A percentile compares a stretch with the other conserved stretches of the same genome.
Conservation (phyloP, 1,140 invertebrate genomes). For the Trachymyrmex septentrionalis region DNA sequence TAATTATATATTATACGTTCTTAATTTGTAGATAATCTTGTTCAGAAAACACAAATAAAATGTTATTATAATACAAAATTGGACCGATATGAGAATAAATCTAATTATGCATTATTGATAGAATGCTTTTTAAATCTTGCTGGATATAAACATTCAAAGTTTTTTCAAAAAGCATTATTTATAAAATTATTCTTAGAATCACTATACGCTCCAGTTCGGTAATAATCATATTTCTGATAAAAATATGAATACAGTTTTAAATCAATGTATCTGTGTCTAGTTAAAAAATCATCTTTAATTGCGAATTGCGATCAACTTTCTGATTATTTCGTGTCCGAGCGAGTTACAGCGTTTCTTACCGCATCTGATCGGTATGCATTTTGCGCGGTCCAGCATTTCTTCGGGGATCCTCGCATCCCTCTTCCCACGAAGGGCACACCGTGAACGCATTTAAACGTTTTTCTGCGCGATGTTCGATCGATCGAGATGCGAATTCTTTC, state of each 20-base stretch:
- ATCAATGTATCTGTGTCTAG: not conserved
- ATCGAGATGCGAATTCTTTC: constrained; percentile 79
- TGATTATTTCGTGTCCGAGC: constrained; percentile 10
- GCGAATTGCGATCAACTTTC: not conserved
- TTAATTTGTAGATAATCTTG: too few relatives aligned
- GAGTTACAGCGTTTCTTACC: constrained; percentile 33
- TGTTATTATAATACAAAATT: too few relatives aligned
- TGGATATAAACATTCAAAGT: too few relatives aligned
- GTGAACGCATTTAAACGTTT: constrained; percentile 77
- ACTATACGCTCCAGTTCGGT: too few relatives aligned
- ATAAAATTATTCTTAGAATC: too few relatives aligned
- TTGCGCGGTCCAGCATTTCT: constrained; percentile 51
- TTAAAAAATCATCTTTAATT: constrained; percentile 1
- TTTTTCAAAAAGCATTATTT: too few relatives aligned
- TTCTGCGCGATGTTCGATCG: constrained; percentile 79
- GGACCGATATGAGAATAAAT: too few relatives aligned
- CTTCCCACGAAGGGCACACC: constrained; percentile 76
- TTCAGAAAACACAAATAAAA: too few relatives aligned
- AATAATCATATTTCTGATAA: not conserved
- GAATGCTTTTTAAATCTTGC: too few relatives aligned
- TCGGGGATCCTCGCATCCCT: constrained; percentile 63
- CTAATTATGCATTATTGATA: too few relatives aligned
- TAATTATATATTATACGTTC: too few relatives aligned
- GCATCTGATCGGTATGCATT: constrained; percentile 50
- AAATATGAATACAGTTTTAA: not conserved